Evolutionary conservation across 2,797 vertebrate species (phyloP), one percentile per base, ranked within the genome.

Genomic region (Myotis daubentonii): DNA sequence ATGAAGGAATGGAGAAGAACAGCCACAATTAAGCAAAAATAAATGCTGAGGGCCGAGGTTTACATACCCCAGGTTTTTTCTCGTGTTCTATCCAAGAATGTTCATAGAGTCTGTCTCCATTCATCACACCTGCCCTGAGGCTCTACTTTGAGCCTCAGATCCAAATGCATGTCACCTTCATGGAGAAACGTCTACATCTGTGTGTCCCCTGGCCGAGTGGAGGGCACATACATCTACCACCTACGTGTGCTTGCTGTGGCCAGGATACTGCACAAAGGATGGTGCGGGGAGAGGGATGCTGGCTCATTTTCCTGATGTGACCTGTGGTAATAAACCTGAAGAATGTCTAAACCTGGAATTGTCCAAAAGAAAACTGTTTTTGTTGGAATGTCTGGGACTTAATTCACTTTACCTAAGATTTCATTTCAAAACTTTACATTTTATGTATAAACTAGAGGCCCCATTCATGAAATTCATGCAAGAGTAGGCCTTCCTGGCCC

Each of bases 311-410:
- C 51, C 8, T 5, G 22, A 47, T 76, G 65, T 92, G 93, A 90
- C 81, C 49, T 79, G 41, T 44, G 83, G 92, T 38, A 57, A 94
- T 78, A 62, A 86, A 82, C 71, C 87, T 17, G 72, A 88, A 79
- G 81, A 95, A 92, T 85, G 83, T 76, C 38, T 85, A 72, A 89
- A 47, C 62, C 70, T 65, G 60, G 68, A 81, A 47, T n/a, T 30
- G 36, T 90, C 74, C 38, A n/a, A 57, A 93, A 84, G 81, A 89
- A 95, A 87, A 82, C 60, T 76, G 66, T 83, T 94, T 82, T 91
- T 80, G 9, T 80, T 95, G 84, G 89, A 94, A 92, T 76, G 82
- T 84, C 80, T 91, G 68, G 10, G 17, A 66, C 75, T 93, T 88
- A 78, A 88, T 80, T 95, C 70, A 83, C 22, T 89, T 76, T 38